These are phyloP conservation scores for Tachysurus vachellii DNA, from an alignment of 2,113 vertebrate genomes.

Conservation along the genomic window DNA sequence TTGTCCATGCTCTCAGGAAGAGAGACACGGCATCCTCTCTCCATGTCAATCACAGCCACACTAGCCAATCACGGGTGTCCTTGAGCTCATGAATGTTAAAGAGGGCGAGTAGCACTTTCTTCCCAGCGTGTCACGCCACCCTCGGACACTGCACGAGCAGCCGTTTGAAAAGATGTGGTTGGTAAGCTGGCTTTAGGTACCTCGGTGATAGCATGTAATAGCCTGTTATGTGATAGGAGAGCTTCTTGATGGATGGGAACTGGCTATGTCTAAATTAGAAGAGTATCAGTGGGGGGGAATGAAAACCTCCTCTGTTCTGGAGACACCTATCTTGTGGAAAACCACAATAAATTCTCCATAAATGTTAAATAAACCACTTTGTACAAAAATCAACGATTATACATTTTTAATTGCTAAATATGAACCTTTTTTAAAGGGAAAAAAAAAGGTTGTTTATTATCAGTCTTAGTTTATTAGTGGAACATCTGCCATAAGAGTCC, in stretches of 20 bases:
- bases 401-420: background rate
- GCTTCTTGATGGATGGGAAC: background rate
- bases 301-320: background rate
- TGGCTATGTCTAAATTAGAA: background rate
- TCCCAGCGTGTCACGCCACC: background rate
- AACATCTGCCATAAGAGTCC: background rate
- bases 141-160: background rate
- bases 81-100: background rate
- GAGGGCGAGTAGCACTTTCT: background rate
- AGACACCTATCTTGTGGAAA: background rate
- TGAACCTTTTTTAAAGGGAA: background rate
- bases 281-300: too few relatives aligned
- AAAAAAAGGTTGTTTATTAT: background rate
- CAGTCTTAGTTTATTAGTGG: background rate
- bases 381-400: background rate
- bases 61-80: background rate
- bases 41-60: background rate
- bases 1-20: background rate
- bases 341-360: background rate
- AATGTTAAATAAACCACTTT: background rate
- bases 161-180: background rate
- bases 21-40: background rate
- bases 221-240: background rate
- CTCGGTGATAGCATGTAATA: background rate
- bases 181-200: background rate